phyloP scores from a whole-genome alignment of 2,888 invertebrate species.

The Dione juno region DNA sequence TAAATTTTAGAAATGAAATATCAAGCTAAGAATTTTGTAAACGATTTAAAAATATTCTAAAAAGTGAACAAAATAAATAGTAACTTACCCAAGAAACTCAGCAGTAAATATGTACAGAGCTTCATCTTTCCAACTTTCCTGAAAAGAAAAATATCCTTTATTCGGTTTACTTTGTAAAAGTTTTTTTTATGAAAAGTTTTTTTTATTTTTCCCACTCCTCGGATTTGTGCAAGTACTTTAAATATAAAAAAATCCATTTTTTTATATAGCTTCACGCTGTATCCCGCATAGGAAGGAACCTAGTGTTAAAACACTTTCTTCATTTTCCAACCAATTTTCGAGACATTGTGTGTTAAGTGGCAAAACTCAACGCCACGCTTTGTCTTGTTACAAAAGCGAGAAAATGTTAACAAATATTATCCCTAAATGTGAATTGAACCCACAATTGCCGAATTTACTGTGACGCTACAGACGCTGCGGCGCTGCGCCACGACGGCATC shows the following conservation, averaged over 20 bases:
- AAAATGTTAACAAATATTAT: too few species aligned
- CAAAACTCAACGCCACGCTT: too few species aligned
- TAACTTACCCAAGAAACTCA: conserved; percentile 80
- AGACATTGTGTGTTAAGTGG: too few species aligned
- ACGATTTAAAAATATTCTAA: conserved; percentile 31
- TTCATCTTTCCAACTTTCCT: conserved; percentile 76
- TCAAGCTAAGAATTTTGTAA: conserved; percentile 18
- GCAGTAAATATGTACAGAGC: conserved; percentile 76
- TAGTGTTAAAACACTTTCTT: too few species aligned
- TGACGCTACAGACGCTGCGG: too few species aligned
- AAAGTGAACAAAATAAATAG: conserved; percentile 46
- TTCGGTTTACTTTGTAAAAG: conserved; percentile 45
- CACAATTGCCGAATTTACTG: too few species aligned
- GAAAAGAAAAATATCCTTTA: conserved; percentile 61
- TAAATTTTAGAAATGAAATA: conserved; percentile 12
- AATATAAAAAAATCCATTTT: background rate
- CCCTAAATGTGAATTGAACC: too few species aligned
- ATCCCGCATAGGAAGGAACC: too few species aligned
- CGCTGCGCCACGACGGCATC: too few species aligned
- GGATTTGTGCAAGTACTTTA: background rate
- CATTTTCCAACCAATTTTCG: too few species aligned
- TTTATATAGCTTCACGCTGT: background rate
- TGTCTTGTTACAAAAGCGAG: too few species aligned
- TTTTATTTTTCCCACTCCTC: background rate
- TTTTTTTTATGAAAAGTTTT: conserved; percentile 31